phyloP scores from a whole-genome alignment of 2,797 vertebrate genomes.

The Epinephelus awoara region DNA sequence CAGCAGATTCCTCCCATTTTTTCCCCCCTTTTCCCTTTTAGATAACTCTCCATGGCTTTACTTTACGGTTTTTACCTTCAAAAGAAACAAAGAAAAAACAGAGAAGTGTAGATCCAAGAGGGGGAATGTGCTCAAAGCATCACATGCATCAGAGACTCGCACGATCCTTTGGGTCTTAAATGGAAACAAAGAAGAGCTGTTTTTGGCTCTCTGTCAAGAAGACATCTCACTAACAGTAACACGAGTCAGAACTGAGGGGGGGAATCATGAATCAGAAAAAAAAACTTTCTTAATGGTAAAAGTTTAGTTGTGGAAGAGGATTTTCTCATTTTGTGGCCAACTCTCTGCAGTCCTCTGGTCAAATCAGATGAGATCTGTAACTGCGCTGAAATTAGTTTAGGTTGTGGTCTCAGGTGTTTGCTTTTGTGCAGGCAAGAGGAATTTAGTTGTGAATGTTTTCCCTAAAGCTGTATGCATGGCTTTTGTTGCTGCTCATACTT shows the following conservation, averaged over 20 bases:
- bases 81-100: conserved; percentile 31
- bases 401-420: conserved; percentile 61
- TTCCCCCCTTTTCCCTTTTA: background rate
- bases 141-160: conserved; percentile 39
- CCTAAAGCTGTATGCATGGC: conserved; percentile 42
- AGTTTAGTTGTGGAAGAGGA: conserved; percentile 26
- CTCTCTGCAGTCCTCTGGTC: conserved; percentile 47
- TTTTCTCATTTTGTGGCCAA: conserved; percentile 62
- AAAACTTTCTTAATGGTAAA: conserved; percentile 33
- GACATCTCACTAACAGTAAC: conserved; percentile 49
- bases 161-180: conserved; percentile 57
- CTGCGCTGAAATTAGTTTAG: conserved; percentile 60
- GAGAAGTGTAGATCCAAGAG: conserved; percentile 35
- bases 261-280: background rate
- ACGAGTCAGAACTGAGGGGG: conserved; percentile 34
- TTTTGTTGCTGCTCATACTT: conserved; percentile 28
- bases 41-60: conserved; percentile 25
- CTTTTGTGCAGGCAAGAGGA: conserved; percentile 48
- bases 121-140: conserved; percentile 42
- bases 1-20: conserved; percentile 4
- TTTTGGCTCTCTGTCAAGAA: conserved; percentile 60
- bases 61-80: conserved; percentile 19
- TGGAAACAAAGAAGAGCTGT: conserved; percentile 61
- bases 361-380: conserved; percentile 56
- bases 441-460: conserved; percentile 52